Base-by-base conservation (phyloP, 2,888 invertebrate species). In the Sisyra nigra region DNA sequence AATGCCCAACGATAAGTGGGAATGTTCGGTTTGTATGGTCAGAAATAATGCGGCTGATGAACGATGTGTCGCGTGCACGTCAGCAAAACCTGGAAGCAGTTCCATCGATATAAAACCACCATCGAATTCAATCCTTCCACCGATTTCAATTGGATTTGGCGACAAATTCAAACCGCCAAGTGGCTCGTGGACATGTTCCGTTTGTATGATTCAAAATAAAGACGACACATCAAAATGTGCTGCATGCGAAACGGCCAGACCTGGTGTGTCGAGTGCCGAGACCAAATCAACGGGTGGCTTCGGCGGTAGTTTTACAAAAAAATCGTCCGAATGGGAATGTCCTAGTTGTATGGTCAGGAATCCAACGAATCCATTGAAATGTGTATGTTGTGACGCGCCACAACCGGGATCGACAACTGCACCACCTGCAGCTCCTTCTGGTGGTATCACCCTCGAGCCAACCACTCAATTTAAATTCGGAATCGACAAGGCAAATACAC, bases 291-390 rank as follows among this genome's bases (percentile, higher is more conserved):
- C 24, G 1, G 42, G 34, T 37, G 46, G 43, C 19, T 51, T 53
- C 30, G 48, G 49, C 8, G 41, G 46, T 17, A 41, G 48, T 10
- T 54, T 54, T 40, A 52, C 55, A 47, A 50, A 51, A 32, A 54
- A 56, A 44, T 47, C 48, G 5, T 48, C 51, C 31, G 54, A 64
- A 44, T 79, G 77, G 78, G 70, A 71, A 46, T 79, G 80, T 54
- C 58, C 60, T 10, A 67, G 66, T 13, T 80, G 79, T 54, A 67
- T 74, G 67, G 65, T 76, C 1, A 62, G 63, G 44, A 80, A 79
- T 54, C 60, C 64, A 38, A 53, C 55, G 3, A 58, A 59, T 13
- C 61, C 59, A 15, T 52, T 48, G 5, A 67, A 65, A 47, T 78
- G 77, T 55, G 60, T 65, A 41, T 72, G 75, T 50, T 78, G 79